These are phyloP conservation scores for Nymphalis urticae DNA, from an alignment of 2,888 invertebrate species.

Conservation along the genomic window DNA sequence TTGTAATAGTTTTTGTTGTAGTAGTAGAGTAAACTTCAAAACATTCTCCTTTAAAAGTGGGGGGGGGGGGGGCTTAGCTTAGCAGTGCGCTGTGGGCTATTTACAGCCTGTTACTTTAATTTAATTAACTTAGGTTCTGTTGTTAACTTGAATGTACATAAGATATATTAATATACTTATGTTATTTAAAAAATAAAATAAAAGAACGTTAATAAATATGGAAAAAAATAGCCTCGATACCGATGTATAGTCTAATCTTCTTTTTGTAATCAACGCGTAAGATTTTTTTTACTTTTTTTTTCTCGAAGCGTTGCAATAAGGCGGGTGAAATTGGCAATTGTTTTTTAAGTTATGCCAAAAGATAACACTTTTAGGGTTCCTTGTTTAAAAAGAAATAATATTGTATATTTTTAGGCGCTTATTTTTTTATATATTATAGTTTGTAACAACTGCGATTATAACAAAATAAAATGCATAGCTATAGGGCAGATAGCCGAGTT, in stretches of 20 bases:
- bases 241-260: constrained; percentile 18
- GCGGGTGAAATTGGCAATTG: constrained; percentile 35
- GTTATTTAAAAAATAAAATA: background rate
- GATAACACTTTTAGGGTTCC: constrained; percentile 23
- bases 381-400: background rate
- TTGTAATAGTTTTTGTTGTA: no score
- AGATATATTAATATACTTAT: background rate
- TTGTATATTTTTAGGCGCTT: background rate
- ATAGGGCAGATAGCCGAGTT: no score
- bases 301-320: constrained; percentile 32
- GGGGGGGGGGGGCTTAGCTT: no score
- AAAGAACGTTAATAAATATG: background rate
- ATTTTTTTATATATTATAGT: no score
- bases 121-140: no score
- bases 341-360: constrained; percentile 31
- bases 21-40: no score
- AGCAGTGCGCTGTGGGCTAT: no score
- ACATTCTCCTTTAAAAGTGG: no score
- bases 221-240: constrained; percentile 24
- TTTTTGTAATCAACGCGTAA: constrained; percentile 33
- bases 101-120: no score
- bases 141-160: no score
- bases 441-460: no score
- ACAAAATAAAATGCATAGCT: no score
- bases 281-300: constrained; percentile 24